A percentile compares a stretch with the other conserved stretches of the same genome.
Evolutionary conservation across 2,888 invertebrate genomes (phyloP).

Genomic region (Melipona beecheii): DNA sequence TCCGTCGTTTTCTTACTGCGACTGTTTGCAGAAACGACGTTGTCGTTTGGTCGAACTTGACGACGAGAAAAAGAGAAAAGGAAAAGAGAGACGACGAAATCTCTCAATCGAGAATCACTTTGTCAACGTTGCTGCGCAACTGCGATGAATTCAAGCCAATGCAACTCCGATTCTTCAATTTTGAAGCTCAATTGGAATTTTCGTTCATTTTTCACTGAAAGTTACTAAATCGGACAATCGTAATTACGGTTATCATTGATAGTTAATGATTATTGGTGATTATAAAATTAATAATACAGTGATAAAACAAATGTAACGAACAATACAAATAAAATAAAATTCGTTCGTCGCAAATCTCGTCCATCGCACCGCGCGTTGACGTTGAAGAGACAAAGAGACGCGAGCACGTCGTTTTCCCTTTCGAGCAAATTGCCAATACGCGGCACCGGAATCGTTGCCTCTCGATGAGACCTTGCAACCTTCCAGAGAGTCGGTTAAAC

Average conservation of each 20-base stretch:
- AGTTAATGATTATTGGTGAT: no score
- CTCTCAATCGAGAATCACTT: neutral
- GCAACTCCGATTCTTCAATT: no score
- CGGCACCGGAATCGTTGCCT: slow-evolving; percentile 54
- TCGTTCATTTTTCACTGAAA: no score
- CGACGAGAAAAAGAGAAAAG: neutral
- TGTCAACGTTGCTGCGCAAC: neutral
- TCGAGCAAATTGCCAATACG: slow-evolving; percentile 32
- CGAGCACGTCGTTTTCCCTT: slow-evolving; percentile 1
- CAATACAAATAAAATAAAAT: no score
- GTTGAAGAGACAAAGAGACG: neutral
- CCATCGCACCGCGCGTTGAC: no score
- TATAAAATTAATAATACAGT: no score
- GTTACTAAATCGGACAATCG: no score
- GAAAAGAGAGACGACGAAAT: neutral
- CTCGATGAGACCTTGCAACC: slow-evolving; percentile 30
- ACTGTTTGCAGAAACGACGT: slow-evolving; percentile 3
- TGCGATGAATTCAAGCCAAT: no score
- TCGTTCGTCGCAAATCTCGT: no score
- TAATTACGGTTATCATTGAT: no score
- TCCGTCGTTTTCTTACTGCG: neutral
- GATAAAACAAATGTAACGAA: no score
- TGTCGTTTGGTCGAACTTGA: neutral
- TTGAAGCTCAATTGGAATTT: no score
- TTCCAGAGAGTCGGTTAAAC: neutral